A percentile compares a stretch with the other conserved stretches of the same genome.
Conservation (phyloP, 2,888 invertebrate species). For the Andrena bicolor region DNA sequence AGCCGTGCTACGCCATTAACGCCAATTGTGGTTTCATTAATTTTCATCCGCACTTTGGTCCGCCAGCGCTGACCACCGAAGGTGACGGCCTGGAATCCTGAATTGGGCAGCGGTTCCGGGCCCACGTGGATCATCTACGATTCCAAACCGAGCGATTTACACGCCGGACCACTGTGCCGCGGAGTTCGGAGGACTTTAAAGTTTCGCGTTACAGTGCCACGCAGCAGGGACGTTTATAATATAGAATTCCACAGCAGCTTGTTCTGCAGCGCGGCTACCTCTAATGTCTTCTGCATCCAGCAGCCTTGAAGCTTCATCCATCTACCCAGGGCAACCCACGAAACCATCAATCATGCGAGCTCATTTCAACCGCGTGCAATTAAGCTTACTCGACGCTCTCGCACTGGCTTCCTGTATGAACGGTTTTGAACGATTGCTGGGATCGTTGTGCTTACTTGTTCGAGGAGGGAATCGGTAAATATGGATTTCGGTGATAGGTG, state of each 20-base stretch:
- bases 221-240: background rate
- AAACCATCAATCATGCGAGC: constrained; percentile 49
- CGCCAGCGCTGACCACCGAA: constrained; percentile 57
- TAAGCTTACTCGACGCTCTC: constrained; percentile 23
- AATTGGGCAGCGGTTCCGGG: constrained; percentile 17
- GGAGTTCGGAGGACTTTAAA: too few relatives aligned
- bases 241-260: background rate
- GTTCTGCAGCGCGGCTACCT: constrained; percentile 7
- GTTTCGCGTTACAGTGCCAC: too few relatives aligned
- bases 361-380: constrained; percentile 42
- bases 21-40: constrained; percentile 79
- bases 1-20: constrained; percentile 71
- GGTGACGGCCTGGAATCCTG: constrained; percentile 63
- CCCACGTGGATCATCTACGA: background rate
- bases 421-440: background rate
- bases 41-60: constrained; percentile 75
- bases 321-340: constrained; percentile 42
- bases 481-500: background rate
- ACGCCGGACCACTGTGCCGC: too few relatives aligned
- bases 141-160: too few relatives aligned
- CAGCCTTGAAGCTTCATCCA: constrained; percentile 48
- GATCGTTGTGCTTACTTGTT: constrained; percentile 7
- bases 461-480: constrained; percentile 18
- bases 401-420: background rate
- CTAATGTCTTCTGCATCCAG: background rate